Percentiles rank a stretch among this genome's conserved stretches.
phyloP scores from a whole-genome alignment of 2,113 vertebrate genomes.

The Periophthalmus modestus region DNA sequence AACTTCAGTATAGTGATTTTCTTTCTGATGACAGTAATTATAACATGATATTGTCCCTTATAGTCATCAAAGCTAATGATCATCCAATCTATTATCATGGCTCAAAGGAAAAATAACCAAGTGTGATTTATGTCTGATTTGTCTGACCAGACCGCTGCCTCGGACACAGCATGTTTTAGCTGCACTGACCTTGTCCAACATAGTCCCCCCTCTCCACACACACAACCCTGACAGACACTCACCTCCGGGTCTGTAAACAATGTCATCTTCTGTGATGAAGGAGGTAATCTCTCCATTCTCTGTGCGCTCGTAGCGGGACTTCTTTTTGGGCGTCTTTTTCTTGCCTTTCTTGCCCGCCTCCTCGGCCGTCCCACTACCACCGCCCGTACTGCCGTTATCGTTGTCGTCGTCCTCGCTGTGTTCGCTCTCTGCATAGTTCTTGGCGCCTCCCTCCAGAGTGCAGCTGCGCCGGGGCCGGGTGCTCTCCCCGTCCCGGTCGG shows the following conservation, averaged over 20 bases:
- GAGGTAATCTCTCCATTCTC: constrained; percentile 96
- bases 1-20: not conserved
- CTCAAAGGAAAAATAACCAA: not conserved
- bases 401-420: constrained; percentile 98
- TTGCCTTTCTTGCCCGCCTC: constrained; percentile 93
- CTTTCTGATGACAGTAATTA: not conserved
- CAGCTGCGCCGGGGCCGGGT: constrained; percentile 93
- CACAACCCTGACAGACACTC: constrained; percentile 48
- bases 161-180: not conserved
- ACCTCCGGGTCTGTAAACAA: constrained; percentile 96
- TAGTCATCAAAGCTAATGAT: not conserved
- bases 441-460: constrained; percentile 93
- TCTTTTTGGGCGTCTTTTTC: constrained; percentile 97
- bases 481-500: constrained; percentile 89
- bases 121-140: constrained; percentile 2
- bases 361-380: constrained; percentile 79
- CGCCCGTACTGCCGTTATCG: constrained; percentile 84
- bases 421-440: constrained; percentile 98
- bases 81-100: not conserved
- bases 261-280: constrained; percentile 94
- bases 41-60: not conserved
- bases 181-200: constrained; percentile 8
- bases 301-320: constrained; percentile 92
- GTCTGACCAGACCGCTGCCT: not conserved
- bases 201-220: not conserved